Conservation (phyloP, 2,888 invertebrate species). For the Thalpophila matura region DNA sequence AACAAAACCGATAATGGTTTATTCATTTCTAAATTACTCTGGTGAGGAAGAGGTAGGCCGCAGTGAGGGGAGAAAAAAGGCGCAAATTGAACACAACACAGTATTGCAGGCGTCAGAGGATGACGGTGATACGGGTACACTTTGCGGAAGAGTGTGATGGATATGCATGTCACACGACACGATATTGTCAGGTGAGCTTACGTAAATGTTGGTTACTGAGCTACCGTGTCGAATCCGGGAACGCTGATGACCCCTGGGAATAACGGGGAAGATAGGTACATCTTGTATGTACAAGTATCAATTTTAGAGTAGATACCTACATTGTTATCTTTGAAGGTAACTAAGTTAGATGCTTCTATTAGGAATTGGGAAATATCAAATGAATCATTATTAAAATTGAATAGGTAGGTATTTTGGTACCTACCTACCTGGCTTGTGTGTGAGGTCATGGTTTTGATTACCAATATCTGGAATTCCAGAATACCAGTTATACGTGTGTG, state of each 20-base stretch:
- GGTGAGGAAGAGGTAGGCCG: constrained; percentile 79
- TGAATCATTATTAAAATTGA: constrained; percentile 52
- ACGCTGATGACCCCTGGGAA: constrained; percentile 65
- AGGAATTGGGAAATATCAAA: constrained; percentile 31
- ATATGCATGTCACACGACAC: constrained; percentile 70
- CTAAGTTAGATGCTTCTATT: neutral
- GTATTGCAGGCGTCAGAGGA: constrained; percentile 80
- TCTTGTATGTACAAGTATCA: constrained; percentile 9
- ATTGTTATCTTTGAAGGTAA: constrained; percentile 1
- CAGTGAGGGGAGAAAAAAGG: constrained; percentile 74
- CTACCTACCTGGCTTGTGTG: constrained; percentile 30
- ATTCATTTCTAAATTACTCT: constrained; percentile 83
- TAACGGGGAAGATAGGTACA: constrained; percentile 52
- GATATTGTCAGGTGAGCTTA: constrained; percentile 73
- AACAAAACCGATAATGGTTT: constrained; percentile 72
- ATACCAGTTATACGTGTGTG: constrained; percentile 46
- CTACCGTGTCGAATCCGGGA: constrained; percentile 78
- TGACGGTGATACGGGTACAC: constrained; percentile 75
- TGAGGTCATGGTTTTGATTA: constrained; percentile 56
- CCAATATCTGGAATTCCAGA: constrained; percentile 53
- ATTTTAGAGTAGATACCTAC: neutral
- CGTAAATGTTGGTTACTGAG: constrained; percentile 76
- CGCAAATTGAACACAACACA: constrained; percentile 67
- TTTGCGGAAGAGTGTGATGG: constrained; percentile 80
- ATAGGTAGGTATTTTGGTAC: constrained; percentile 14